A percentile compares a stretch with the other conserved stretches of the same genome.
Conservation (phyloP, 2,888 invertebrate genomes). For the Diachrysia chrysitis region DNA sequence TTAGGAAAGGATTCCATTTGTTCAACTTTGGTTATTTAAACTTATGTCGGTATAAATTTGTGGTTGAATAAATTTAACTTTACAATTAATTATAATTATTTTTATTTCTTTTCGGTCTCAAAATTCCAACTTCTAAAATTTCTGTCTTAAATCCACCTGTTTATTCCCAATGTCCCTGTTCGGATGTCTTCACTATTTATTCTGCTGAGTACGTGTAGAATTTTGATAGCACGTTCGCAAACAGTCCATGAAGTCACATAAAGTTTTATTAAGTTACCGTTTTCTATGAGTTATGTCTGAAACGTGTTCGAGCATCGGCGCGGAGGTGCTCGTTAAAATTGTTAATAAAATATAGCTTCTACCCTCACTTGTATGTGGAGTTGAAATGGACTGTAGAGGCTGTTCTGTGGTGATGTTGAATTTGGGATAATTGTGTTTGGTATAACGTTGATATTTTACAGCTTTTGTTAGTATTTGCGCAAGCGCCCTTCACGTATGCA, state of each 20-base stretch:
- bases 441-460: neutral
- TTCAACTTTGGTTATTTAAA: slow-evolving; percentile 37
- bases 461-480: neutral
- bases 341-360: slow-evolving; percentile 31
- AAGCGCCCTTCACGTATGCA: neutral
- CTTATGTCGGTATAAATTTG: no score
- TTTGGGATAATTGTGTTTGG: neutral
- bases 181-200: slow-evolving; percentile 2
- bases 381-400: slow-evolving; percentile 5
- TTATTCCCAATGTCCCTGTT: neutral
- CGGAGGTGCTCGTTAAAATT: slow-evolving; percentile 36
- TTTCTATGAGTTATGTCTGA: slow-evolving; percentile 42
- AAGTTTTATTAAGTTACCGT: slow-evolving; percentile 55
- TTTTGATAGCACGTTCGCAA: slow-evolving; percentile 30
- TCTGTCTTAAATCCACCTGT: neutral
- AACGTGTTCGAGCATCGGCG: slow-evolving; percentile 31
- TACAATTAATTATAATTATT: no score
- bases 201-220: slow-evolving; percentile 20
- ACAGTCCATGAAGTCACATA: slow-evolving; percentile 47
- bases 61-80: no score
- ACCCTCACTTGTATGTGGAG: slow-evolving; percentile 20
- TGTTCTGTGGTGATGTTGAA: slow-evolving; percentile 7
- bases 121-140: neutral
- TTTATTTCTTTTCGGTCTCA: no score
- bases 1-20: slow-evolving; percentile 50